Evolutionary conservation across 1,140 invertebrate species (phyloP).

Genomic region (Brachionus paranguensis): DNA sequence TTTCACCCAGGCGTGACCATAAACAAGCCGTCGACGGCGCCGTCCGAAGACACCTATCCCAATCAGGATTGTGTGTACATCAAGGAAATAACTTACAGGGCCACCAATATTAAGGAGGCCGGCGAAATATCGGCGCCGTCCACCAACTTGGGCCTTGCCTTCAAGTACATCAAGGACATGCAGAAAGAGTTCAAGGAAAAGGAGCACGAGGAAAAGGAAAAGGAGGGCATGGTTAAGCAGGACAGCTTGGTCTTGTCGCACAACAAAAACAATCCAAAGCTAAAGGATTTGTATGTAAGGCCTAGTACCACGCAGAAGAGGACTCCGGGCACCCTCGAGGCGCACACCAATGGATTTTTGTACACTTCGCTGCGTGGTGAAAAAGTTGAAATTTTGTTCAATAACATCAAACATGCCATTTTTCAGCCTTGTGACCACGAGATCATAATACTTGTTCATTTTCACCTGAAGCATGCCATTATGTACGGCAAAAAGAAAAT

Average conservation of each 20-base stretch:
- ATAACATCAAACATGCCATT: conserved; percentile 99
- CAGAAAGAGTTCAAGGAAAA: conserved; percentile 97
- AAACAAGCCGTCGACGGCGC: conserved; percentile 6
- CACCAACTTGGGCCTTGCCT: conserved; percentile 89
- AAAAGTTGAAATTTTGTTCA: conserved; percentile 98
- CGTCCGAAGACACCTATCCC: conserved; percentile 21
- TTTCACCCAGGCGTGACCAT: conserved; percentile 90
- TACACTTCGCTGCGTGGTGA: conserved; percentile 96
- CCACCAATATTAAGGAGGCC: conserved; percentile 93
- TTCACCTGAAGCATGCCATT: conserved; percentile 90
- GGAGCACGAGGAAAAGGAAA: conserved; percentile 95
- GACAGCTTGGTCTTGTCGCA: conserved; percentile 84
- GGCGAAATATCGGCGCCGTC: conserved; percentile 91
- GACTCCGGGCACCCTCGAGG: conserved; percentile 82
- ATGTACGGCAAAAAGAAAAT: conserved; percentile 99
- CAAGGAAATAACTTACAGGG: conserved; percentile 68
- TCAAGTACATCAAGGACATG: conserved; percentile 94
- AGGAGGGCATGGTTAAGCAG: conserved; percentile 92
- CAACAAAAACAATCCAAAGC: conserved; percentile 92
- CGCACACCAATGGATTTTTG: conserved; percentile 92
- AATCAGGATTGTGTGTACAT: conserved; percentile 61
- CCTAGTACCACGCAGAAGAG: conserved; percentile 96
- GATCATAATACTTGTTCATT: conserved; percentile 98
- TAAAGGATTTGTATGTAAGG: conserved; percentile 96
- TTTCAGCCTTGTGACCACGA: conserved; percentile 99